Evolutionary conservation across 2,797 vertebrate genomes (phyloP).

Genomic region (Chiloscyllium punctatum): DNA sequence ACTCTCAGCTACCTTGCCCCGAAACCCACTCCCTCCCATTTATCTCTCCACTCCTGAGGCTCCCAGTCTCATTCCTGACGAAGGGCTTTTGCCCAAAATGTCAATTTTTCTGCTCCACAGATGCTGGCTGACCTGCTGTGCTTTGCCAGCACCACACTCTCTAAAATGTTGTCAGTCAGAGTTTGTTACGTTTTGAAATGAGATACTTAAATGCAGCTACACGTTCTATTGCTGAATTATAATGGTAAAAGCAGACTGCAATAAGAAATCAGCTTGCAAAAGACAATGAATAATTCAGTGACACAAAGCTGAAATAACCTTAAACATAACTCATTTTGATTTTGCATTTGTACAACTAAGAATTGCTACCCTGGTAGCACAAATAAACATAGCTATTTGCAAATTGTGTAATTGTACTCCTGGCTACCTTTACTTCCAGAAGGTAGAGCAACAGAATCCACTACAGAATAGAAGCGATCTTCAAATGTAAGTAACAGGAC

Average conservation of each 20-base stretch:
- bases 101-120: too few species aligned
- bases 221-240: neutral
- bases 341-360: neutral
- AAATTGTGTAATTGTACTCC: neutral
- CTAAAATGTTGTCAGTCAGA: neutral
- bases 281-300: neutral
- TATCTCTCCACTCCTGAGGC: too few species aligned
- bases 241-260: too few species aligned
- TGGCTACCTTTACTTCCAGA: neutral
- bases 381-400: neutral
- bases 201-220: neutral
- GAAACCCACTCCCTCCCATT: too few species aligned
- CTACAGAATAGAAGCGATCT: neutral
- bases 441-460: neutral
- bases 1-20: too few species aligned
- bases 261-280: neutral
- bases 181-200: neutral
- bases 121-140: too few species aligned
- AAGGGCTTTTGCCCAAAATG: too few species aligned
- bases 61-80: too few species aligned
- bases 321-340: neutral
- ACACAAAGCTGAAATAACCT: neutral
- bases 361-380: neutral
- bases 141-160: too few species aligned
- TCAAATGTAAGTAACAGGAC: neutral